Percentiles rank a stretch among this genome's conserved stretches.
Evolutionary conservation across 2,888 invertebrate species (phyloP).

Genomic region (Agonopterix alstromeriana): DNA sequence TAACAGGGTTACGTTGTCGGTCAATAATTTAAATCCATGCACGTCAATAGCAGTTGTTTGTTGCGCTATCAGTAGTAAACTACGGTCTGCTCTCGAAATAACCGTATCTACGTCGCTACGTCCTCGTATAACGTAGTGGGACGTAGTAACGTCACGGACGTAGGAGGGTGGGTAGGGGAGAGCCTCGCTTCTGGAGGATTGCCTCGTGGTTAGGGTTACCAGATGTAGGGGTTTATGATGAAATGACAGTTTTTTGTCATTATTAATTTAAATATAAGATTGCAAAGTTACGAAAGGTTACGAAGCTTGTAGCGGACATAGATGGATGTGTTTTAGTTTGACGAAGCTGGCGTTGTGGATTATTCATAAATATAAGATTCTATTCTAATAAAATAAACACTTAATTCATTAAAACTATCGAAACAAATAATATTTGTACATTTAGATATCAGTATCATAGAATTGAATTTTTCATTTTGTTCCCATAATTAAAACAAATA

Average conservation of each 20-base stretch:
- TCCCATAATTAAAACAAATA: too few relatives aligned
- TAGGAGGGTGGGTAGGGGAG: slow-evolving; percentile 13
- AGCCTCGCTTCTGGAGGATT: slow-evolving; percentile 3
- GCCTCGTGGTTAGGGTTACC: background rate
- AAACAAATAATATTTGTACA: too few relatives aligned
- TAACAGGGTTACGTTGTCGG: slow-evolving; percentile 18
- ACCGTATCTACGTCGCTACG: slow-evolving; percentile 30
- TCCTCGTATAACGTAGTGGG: slow-evolving; percentile 37
- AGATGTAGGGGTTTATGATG: background rate
- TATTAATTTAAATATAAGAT: background rate
- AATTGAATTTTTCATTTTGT: too few relatives aligned
- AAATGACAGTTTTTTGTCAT: background rate
- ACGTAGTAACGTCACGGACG: slow-evolving; percentile 35
- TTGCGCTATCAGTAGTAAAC: slow-evolving; percentile 34
- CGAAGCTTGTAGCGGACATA: too few relatives aligned
- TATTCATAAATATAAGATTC: too few relatives aligned
- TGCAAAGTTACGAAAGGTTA: background rate
- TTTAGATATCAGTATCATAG: too few relatives aligned
- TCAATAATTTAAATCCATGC: slow-evolving; percentile 42
- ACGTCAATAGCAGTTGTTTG: slow-evolving; percentile 25
- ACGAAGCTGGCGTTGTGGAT: too few relatives aligned
- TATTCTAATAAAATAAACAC: too few relatives aligned
- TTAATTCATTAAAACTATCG: too few relatives aligned
- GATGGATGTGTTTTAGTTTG: too few relatives aligned
- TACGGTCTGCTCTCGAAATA: slow-evolving; percentile 40